Base-by-base conservation (phyloP, 2,797 vertebrate species). In the Anomalospiza imberbis region DNA sequence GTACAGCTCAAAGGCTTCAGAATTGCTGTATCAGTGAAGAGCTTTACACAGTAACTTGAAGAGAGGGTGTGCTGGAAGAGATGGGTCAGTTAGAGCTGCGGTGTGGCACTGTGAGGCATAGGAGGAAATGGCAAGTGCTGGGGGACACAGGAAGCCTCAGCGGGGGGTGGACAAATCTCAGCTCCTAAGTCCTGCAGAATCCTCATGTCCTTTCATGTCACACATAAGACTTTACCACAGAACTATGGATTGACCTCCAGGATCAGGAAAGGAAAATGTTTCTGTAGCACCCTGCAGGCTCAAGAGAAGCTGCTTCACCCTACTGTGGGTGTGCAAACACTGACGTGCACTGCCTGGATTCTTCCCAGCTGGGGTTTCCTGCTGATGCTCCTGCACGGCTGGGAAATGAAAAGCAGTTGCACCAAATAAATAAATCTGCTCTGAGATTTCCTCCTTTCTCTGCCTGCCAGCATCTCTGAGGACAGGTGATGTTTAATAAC, bases 331-430 rank as follows among this genome's bases (percentile, higher is more conserved):
- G 70, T 81, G 38, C 36, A 45, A 71, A 78, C 13, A n/a, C 31
- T 7, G 1, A 10, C 0, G 0, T 38, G 83, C 16, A 1, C 34
- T 47, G 31, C 38, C 17, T 0, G 0, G 26, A 32, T 67, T 78
- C 57, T 51, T 34, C 36, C 10, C 0, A 0, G 16, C 44, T 44
- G 13, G 61, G 19, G 9, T 3, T 58, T 88, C 66, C 47, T 65
- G 29, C 45, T 50, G 51, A 2, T 58, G 57, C 31, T 84, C 58
- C 44, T 36, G 40, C 17, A 34, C 0, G 2, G 31, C 28, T 81
- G 34, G 63, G 31, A 66, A 62, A 58, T 62, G 32, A 88, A 68
- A 82, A 85, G 20, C 32, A 21, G 25, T 80, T 82, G 44, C 58
- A 81, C 15, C 58, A 72, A 38, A 85, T 26, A 89, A 82, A 91